Evolutionary conservation across 1,140 invertebrate genomes (phyloP), one percentile per base, ranked within the genome.

Genomic region (Drosophila albomicans): DNA sequence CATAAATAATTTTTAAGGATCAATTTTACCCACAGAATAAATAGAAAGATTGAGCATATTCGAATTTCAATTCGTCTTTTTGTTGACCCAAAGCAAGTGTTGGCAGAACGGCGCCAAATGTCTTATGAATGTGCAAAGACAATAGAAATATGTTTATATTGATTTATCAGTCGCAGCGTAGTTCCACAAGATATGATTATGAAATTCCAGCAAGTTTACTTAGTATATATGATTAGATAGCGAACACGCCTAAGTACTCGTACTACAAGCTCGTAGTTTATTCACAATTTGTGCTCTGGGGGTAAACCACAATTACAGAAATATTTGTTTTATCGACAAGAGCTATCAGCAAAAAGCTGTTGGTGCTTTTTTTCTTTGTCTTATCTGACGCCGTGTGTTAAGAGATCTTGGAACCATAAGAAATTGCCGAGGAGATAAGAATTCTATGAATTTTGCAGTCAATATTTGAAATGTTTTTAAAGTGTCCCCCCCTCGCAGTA

Each of bases 251-350:
- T 28, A 51, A 74, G 67, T 69, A 63, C 20, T 45, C 20, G 48
- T 41, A 49, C 54, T 56, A 41, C 38, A 72, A 58, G 59, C 64
- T 71, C 1, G 7, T 5, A 58, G 58, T 51, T 35, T 51, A 49
- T 28, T 49, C 43, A 78, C 25, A 43, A 45, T n/a, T 25, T 25
- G 20, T 25, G 3, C 15, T 6, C 3, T 0, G 35, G n/a, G 56
- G 10, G 38, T 45, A 54, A 62, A 75, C 73, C 28, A 48, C 80
- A 80, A 89, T 88, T 80, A 88, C 81, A 84, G 48, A 82, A 48
- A 70, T 79, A 79, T 84, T 81, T 81, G 25, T 75, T 74, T 61
- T 81, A 78, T 88, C 85, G 76, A 78, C 70, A 65, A 35, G 32
- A 35, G 43, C 70, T 74, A 77, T 77, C 69, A 41, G 38, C 32